A percentile compares a stretch with the other conserved stretches of the same genome.
Evolutionary conservation across 2,113 vertebrate species (phyloP).

Genomic region (Pelecanus crispus): DNA sequence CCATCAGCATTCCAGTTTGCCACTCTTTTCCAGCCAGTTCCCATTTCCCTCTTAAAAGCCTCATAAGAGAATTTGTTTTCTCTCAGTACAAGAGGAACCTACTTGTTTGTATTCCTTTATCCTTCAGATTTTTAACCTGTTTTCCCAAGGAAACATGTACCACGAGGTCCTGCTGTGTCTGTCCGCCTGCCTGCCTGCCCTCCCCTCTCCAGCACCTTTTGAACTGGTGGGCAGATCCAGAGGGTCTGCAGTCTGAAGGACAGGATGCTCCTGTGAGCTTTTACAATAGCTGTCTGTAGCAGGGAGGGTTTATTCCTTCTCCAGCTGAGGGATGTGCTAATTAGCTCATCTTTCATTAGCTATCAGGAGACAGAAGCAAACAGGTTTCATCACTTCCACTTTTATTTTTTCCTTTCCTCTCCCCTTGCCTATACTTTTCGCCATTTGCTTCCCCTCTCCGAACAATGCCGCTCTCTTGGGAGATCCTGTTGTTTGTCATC

Average conservation of each 20-base stretch:
- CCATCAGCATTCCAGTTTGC: background rate
- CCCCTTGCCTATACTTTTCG: background rate
- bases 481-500: conserved; percentile 37
- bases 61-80: background rate
- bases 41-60: background rate
- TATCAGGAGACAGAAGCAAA: conserved; percentile 13
- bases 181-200: background rate
- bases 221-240: background rate
- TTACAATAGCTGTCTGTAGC: background rate
- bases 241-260: background rate
- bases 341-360: conserved; percentile 24
- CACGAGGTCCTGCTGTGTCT: background rate
- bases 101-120: background rate
- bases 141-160: background rate
- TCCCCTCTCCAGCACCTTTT: background rate
- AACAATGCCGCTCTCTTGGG: conserved; percentile 42
- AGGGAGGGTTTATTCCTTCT: background rate
- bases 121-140: background rate
- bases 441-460: background rate
- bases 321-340: conserved; percentile 16
- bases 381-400: conserved; percentile 42
- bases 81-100: background rate
- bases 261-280: background rate
- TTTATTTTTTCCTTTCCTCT: conserved; percentile 31
- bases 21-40: background rate